Conservation (phyloP, 2,888 invertebrate species). For the Lasiommata megera region DNA sequence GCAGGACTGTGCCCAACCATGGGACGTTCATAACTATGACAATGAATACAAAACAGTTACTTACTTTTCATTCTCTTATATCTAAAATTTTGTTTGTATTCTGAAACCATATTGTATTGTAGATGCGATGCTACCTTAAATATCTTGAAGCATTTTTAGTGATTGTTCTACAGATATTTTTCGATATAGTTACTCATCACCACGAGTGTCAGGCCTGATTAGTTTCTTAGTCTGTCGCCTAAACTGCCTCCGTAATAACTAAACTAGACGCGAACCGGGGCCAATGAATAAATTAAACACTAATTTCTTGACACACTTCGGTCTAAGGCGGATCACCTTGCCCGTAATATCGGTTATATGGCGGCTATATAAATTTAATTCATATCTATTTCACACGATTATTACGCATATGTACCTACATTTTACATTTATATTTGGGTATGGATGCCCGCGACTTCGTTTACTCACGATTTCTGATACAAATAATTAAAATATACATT, state of each 20-base stretch:
- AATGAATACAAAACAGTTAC: too few relatives aligned
- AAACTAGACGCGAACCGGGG: conserved; percentile 65
- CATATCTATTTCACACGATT: conserved; percentile 8
- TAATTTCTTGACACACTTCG: conserved; percentile 77
- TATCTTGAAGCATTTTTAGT: too few relatives aligned
- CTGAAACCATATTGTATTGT: too few relatives aligned
- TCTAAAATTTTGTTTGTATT: too few relatives aligned
- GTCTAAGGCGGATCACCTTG: conserved; percentile 70
- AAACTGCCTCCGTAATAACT: conserved; percentile 57
- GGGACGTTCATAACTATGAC: too few relatives aligned
- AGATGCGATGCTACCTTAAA: too few relatives aligned
- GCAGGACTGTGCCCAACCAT: too few relatives aligned
- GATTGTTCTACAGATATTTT: neutral
- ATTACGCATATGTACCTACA: neutral
- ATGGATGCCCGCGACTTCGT: neutral
- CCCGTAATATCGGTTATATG: conserved; percentile 60
- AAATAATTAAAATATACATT: too few relatives aligned
- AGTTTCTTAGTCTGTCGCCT: conserved; percentile 55
- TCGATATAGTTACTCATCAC: conserved; percentile 19
- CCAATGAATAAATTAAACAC: conserved; percentile 77
- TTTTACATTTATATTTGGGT: too few relatives aligned
- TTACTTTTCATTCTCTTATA: too few relatives aligned
- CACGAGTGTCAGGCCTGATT: conserved; percentile 45
- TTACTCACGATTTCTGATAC: neutral
- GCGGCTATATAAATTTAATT: conserved; percentile 42